phyloP scores from a whole-genome alignment of 2,888 invertebrate genomes.

The Stenchaetothrips biformis region DNA sequence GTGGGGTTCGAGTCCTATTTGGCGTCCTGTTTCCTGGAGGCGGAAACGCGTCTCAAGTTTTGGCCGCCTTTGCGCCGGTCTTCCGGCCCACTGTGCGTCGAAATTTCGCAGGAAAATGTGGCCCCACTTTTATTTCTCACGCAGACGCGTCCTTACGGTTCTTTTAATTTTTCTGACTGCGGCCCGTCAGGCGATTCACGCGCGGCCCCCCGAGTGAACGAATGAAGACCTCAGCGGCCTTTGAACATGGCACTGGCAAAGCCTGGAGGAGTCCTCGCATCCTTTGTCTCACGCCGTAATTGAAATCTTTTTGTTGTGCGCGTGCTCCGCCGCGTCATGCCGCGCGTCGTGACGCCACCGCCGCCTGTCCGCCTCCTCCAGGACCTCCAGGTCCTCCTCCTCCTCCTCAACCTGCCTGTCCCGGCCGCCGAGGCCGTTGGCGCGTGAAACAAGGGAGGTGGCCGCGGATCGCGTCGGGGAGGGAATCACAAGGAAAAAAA shows the following conservation, averaged over 20 bases:
- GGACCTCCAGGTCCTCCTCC: too few species aligned
- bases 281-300: slow-evolving; percentile 12
- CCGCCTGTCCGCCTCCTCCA: background rate
- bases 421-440: background rate
- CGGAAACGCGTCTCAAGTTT: too few species aligned
- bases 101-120: too few species aligned
- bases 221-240: background rate
- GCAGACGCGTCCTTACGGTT: background rate
- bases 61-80: too few species aligned
- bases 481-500: too few species aligned
- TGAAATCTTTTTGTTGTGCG: slow-evolving; percentile 8
- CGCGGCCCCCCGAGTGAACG: background rate
- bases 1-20: too few species aligned
- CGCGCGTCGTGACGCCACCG: background rate
- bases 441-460: background rate
- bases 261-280: background rate
- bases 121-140: background rate
- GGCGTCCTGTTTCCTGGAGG: too few species aligned
- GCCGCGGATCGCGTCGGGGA: too few species aligned
- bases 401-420: background rate
- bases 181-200: background rate
- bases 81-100: too few species aligned
- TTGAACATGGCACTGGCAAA: background rate
- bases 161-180: background rate
- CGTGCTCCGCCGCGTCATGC: background rate